Base-by-base conservation (phyloP, 2,888 invertebrate genomes). In the Ormyrus labotus region DNA sequence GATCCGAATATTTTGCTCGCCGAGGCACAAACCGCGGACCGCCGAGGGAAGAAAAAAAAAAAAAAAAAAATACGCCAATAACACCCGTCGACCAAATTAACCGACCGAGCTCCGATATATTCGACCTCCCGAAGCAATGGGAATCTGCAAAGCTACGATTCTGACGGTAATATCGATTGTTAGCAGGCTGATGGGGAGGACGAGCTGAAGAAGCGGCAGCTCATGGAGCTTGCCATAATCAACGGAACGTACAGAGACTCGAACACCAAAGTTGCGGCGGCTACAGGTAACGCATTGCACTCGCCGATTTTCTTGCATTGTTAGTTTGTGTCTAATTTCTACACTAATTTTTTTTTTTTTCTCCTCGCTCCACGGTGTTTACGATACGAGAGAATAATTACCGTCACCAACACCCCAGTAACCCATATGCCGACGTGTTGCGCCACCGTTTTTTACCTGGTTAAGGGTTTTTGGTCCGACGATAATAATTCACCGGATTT, bases 191-290 rank as follows among this genome's bases (percentile, higher is more conserved):
- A 99, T 92, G 99, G 99, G 83, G 99, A 99, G 93, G 99, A 99
- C 92, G 99, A 99, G 92, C 93, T 99, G 90, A 99, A 99, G 94
- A 99, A 99, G 92, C 95, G 99, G 91, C 99, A 99, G 92, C 94
- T 99, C 88, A 99, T 99, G 99, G 99, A 99, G 92, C 93, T 99
- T 91, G 99, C 99, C 89, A 99, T 99, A 89, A 99, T 99, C 91
- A 99, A 99, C 91, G 99, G 99, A 91, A 99, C 99, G 77, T 99
- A 99, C 93, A 95, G 99, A 91, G 98, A 99, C 92, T 97, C 97
- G 82, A 97, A 96, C 91, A 93, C 96, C 86, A 97, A 97, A 92
- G 96, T 96, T 87, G 95, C 95, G 86, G 94, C 96, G 89, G 95
- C 95, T 86, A 95, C 96, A 94, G 96, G 96, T 96, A 93, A 90